Evolutionary conservation across 2,797 vertebrate species (phyloP), one percentile per base, ranked within the genome.

Genomic region (Discoglossus pictus): DNA sequence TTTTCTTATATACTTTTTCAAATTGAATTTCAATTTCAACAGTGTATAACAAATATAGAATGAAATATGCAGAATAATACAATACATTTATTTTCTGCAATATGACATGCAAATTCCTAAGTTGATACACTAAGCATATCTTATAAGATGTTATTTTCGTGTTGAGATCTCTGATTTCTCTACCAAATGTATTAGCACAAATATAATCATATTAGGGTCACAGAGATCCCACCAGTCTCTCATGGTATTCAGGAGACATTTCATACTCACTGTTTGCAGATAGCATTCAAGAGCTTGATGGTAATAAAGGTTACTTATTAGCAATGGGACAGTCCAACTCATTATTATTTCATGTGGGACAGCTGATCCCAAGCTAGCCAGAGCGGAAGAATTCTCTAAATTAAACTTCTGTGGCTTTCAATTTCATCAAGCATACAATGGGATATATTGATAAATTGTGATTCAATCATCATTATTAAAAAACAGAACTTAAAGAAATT

Each of bases 281-380:
- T 78, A 82, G 65, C 65, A 53, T 73, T 61, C 59, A 61, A 65
- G 75, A 79, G 78, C 59, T 72, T 67, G 74, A 73, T 40, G 72
- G 72, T 35, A 43, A 80, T 78, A 84, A 84, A 86, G 77, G 76
- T 85, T 82, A 79, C 65, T 77, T 78, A 82, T 78, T 79, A 80
- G 75, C 77, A 83, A 82, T 80, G 46, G 75, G 82, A 78, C 74
- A 79, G 77, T 79, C 72, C 78, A 76, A 77, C 61, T 70, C 77
- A 85, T 85, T 86, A 83, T 85, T 87, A 85, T 86, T 86, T 87
- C 65, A 86, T 79, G 75, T 65, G 82, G 79, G 75, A 69, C 66
- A 66, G 65, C 71, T 81, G 80, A 86, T 87, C 72, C 69, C 65
- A 71, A 78, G 71, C 77, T 77, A 85, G 79, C 78, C 70, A 82